phyloP scores from a whole-genome alignment of 1,140 invertebrate genomes.

The Drosophila kikkawai region DNA sequence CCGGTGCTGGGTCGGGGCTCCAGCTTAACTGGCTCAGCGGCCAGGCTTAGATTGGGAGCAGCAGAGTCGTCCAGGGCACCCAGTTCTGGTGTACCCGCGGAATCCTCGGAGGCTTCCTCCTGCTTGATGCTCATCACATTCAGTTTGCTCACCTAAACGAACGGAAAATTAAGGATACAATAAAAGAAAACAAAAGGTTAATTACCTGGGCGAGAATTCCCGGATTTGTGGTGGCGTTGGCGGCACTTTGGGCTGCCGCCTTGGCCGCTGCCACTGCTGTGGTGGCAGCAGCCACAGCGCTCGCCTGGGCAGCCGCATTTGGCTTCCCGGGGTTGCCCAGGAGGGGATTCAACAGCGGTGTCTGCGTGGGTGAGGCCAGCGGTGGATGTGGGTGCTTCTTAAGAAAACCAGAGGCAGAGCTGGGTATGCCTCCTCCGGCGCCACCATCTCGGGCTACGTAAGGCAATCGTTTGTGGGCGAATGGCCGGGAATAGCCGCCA shows the following conservation, averaged over 20 bases:
- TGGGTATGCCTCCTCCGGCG: constrained; percentile 8
- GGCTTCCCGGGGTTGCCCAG: constrained; percentile 32
- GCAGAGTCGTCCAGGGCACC: constrained; percentile 24
- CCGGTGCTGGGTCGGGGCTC: constrained; percentile 47
- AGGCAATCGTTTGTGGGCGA: constrained; percentile 73
- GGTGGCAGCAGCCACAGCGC: constrained; percentile 74
- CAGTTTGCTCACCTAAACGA: constrained; percentile 52
- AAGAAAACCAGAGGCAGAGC: constrained; percentile 29
- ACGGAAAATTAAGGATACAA: not conserved
- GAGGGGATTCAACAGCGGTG: constrained; percentile 27
- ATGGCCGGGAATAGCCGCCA: constrained; percentile 72
- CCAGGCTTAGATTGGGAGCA: not conserved
- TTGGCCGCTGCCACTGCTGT: constrained; percentile 81
- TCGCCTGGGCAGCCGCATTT: constrained; percentile 71
- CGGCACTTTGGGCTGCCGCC: constrained; percentile 78
- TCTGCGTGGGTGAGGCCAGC: constrained; percentile 27
- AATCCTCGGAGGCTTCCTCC: constrained; percentile 66
- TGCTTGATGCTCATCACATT: constrained; percentile 53
- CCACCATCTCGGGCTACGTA: constrained; percentile 55
- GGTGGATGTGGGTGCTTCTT: constrained; percentile 62
- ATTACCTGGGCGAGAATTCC: constrained; percentile 69
- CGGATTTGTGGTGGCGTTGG: constrained; percentile 81
- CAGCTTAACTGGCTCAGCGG: constrained; percentile 39
- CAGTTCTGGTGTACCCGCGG: constrained; percentile 49
- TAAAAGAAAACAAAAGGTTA: not conserved